Evolutionary conservation across 2,888 invertebrate species (phyloP).

Genomic region (Helleia helle): DNA sequence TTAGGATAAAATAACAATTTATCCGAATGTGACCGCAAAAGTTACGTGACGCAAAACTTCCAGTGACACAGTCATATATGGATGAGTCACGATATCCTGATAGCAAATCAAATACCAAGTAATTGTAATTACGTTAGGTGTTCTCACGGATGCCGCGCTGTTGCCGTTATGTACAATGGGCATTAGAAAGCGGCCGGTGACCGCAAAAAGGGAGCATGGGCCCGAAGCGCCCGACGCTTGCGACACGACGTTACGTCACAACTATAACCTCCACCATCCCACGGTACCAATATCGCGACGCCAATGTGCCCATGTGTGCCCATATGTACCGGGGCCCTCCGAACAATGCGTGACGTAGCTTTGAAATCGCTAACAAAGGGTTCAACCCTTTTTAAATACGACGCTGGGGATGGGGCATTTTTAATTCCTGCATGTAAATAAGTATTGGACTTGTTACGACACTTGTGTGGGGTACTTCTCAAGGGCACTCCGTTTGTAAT

Average conservation of each 20-base stretch:
- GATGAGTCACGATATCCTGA: slow-evolving; percentile 11
- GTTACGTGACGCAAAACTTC: too few relatives aligned
- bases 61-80: neutral
- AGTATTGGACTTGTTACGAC: slow-evolving; percentile 67
- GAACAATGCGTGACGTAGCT: slow-evolving; percentile 47
- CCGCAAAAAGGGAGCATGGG: slow-evolving; percentile 67
- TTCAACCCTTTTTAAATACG: slow-evolving; percentile 58
- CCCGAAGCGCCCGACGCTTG: slow-evolving; percentile 35
- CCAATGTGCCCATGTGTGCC: slow-evolving; percentile 21
- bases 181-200: slow-evolving; percentile 66
- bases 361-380: slow-evolving; percentile 61
- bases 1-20: neutral
- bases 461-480: slow-evolving; percentile 68
- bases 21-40: slow-evolving; percentile 1
- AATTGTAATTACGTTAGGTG: slow-evolving; percentile 31
- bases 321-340: slow-evolving; percentile 47
- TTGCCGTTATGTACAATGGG: slow-evolving; percentile 56
- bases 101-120: slow-evolving; percentile 23
- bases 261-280: slow-evolving; percentile 34
- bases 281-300: too few relatives aligned
- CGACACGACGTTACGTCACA: slow-evolving; percentile 62
- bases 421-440: slow-evolving; percentile 69
- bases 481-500: slow-evolving; percentile 63
- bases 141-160: slow-evolving; percentile 62
- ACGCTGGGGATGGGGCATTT: slow-evolving; percentile 61